Evolutionary conservation across 35 echinoderm and acorn worm species (phyloP), one percentile per base, ranked within the genome.

Genomic region (Ophiothrix spiculata): DNA sequence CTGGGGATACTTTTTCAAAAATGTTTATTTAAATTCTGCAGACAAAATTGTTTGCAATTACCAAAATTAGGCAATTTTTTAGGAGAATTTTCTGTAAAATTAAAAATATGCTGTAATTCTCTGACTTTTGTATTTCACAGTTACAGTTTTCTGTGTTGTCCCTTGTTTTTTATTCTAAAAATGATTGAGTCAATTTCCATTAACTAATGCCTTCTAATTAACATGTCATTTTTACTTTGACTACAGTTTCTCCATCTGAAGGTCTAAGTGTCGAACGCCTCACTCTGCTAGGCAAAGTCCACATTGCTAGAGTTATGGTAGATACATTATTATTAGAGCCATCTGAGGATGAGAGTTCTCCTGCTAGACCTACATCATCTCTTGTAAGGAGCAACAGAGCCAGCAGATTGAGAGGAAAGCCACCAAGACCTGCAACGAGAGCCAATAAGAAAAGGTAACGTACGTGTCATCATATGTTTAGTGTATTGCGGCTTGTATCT

Each of bases 231-330:
- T 25, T 36, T 25, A 23, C 12, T 37, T 6, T 17, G 38, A 1
- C 19, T 84, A 23, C 64, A 38, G 74, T 49, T 23, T 75, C 41
- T 10, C 88, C 79, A 84, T 75, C 87, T 8, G 86, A 93, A 42
- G 95, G 95, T 4, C 83, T 98, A 81, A 98, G 95, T 80, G 87
- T 98, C 1, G 77, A 98, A 39, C 81, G 95, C 39, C 79, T 98
- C 76, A 98, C 95, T 11, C 78, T 98, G 0, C 89, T 98, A 15
- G 95, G 95, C 13, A 86, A 92, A 38, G 86, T 98, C 36, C 92
- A 98, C 74, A 86, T 93, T 36, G 95, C 95, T 8, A 91, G 92
- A 75, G 95, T 98, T 13, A 86, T 35, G 35, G 69, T 98, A 17
- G 88, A 94, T 83, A 63, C 75, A 34, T 56, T 98, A 28, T 88